Conservation (phyloP, 2,797 vertebrate genomes). For the Eulemur rubriventer region DNA sequence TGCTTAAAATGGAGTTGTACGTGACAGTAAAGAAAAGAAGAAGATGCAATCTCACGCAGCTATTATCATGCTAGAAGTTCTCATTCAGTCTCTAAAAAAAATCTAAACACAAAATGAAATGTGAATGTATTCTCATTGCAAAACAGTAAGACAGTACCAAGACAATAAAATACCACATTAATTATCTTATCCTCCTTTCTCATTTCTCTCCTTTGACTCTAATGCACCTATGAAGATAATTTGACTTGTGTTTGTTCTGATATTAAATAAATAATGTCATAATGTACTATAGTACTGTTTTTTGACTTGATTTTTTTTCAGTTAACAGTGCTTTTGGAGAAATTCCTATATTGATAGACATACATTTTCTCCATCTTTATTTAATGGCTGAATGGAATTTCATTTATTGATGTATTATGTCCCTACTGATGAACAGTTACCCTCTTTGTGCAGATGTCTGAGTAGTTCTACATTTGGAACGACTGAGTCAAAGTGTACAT, state of each 20-base stretch:
- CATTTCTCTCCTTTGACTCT: neutral
- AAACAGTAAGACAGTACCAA: neutral
- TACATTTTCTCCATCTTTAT: neutral
- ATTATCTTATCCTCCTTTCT: neutral
- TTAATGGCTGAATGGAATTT: neutral
- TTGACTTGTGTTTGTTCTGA: neutral
- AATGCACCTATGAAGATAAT: neutral
- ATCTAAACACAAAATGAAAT: neutral
- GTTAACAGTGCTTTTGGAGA: neutral
- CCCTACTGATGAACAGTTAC: neutral
- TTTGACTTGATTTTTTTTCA: neutral
- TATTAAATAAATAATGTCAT: neutral
- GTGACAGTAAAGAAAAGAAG: neutral
- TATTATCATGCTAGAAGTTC: neutral
- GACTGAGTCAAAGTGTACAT: accelerated
- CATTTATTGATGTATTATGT: neutral
- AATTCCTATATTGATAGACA: neutral
- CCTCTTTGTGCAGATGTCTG: neutral
- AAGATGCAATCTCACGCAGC: neutral
- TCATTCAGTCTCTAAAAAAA: neutral
- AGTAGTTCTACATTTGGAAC: neutral
- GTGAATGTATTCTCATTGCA: neutral
- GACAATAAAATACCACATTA: neutral
- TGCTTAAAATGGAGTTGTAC: neutral
- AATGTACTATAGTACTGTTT: neutral